A percentile compares a stretch with the other conserved stretches of the same genome.
Evolutionary conservation across 2,888 invertebrate genomes (phyloP).

Genomic region (Oxycera nigricornis): DNA sequence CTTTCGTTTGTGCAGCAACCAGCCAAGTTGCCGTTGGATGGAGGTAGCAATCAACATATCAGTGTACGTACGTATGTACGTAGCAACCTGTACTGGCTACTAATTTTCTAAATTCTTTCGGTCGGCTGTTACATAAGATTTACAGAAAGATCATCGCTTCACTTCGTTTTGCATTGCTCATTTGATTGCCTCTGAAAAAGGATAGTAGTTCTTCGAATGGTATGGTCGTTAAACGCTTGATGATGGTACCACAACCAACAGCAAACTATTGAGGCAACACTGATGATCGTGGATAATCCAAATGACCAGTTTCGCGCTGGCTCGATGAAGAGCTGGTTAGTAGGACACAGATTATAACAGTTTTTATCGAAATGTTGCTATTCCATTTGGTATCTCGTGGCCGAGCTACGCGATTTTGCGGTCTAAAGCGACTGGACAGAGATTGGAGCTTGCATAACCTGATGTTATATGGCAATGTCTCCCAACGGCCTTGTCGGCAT

Average conservation of each 20-base stretch:
- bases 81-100: too few species aligned
- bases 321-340: conserved; percentile 24
- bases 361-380: conserved; percentile 13
- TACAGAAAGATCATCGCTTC: too few species aligned
- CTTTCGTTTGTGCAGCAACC: not conserved
- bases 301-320: not conserved
- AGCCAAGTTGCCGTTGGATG: not conserved
- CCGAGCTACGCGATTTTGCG: not conserved
- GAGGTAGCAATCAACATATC: too few species aligned
- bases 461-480: not conserved
- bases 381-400: not conserved
- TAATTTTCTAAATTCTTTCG: too few species aligned
- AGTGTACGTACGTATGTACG: too few species aligned
- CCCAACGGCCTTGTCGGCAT: conserved; percentile 28
- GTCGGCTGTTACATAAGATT: too few species aligned
- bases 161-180: too few species aligned
- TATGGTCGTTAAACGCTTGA: too few species aligned
- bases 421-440: conserved; percentile 1
- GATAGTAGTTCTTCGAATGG: too few species aligned
- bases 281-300: not conserved
- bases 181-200: too few species aligned
- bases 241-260: too few species aligned
- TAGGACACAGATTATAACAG: conserved; percentile 28
- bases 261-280: too few species aligned
- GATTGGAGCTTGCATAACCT: conserved; percentile 24